Conservation (phyloP, 2,888 invertebrate species). For the Dermolepida albohirtum region DNA sequence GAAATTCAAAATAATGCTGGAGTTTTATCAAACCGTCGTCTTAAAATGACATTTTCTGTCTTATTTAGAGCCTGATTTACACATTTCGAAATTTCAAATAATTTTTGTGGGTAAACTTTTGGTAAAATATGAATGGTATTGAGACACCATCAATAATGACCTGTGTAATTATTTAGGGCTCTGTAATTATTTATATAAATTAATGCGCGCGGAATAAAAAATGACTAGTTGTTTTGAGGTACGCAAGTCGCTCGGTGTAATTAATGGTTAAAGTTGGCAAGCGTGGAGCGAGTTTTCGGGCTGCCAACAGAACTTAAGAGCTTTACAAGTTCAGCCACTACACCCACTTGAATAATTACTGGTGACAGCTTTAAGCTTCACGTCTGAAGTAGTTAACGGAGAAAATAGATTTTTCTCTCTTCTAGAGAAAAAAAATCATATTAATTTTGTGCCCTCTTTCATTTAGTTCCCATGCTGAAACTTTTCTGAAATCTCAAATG, state of each 20-base stretch:
- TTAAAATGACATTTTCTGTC: not conserved
- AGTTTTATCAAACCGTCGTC: conserved; percentile 38
- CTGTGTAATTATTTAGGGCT: conserved; percentile 22
- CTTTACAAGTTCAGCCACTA: conserved; percentile 60
- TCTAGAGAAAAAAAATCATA: conserved; percentile 20
- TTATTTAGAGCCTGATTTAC: conserved; percentile 4
- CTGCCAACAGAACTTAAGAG: conserved; percentile 60
- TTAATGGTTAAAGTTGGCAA: conserved; percentile 62
- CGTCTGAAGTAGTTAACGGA: conserved; percentile 58
- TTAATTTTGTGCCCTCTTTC: conserved; percentile 35
- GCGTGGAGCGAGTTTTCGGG: conserved; percentile 55
- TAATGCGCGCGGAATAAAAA: conserved; percentile 44
- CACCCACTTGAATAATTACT: conserved; percentile 63
- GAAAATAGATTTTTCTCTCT: conserved; percentile 54
- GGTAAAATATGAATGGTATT: not conserved
- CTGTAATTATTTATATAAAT: conserved; percentile 41
- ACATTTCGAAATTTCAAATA: no score
- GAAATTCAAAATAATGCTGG: conserved; percentile 42
- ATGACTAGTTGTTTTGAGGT: conserved; percentile 51
- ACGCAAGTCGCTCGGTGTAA: conserved; percentile 59
- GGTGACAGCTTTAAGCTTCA: conserved; percentile 60
- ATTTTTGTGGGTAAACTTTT: no score
- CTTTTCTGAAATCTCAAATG: conserved; percentile 18
- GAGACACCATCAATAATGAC: conserved; percentile 7
- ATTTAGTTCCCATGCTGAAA: conserved; percentile 28